Percentiles rank a stretch among this genome's conserved stretches.
Conservation (phyloP, 2,888 invertebrate species). For the Drosophila kokeensis region DNA sequence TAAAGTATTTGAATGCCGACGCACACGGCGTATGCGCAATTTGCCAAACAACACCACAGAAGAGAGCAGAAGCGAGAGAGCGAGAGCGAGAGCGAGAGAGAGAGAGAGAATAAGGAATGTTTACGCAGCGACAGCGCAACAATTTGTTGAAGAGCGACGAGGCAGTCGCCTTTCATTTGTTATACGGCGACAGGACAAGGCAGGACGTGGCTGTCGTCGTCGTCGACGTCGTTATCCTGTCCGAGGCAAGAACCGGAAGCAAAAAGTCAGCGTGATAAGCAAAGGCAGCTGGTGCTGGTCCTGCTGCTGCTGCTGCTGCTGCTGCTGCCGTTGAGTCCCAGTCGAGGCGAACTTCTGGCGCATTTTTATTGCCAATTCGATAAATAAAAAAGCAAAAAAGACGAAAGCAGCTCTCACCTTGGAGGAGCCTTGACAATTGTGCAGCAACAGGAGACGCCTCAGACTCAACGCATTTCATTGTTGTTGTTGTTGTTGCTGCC, state of each 20-base stretch:
- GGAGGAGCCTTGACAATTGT: conserved; percentile 53
- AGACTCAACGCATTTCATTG: conserved; percentile 14
- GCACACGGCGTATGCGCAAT: conserved; percentile 78
- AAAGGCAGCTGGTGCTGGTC: conserved; percentile 24
- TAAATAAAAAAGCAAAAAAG: neutral
- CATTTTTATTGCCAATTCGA: conserved; percentile 61
- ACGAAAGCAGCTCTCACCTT: conserved; percentile 45
- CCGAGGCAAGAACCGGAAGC: conserved; percentile 70
- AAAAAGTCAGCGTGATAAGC: conserved; percentile 78
- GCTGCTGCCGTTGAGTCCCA: conserved; percentile 1
- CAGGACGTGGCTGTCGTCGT: conserved; percentile 16
- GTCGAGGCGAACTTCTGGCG: conserved; percentile 25
- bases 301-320: neutral
- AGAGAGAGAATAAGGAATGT: conserved; percentile 32
- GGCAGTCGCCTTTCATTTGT: conserved; percentile 37
- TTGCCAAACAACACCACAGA: conserved; percentile 14
- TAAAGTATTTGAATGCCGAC: conserved; percentile 27
- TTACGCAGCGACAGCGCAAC: conserved; percentile 73
- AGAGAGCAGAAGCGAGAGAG: conserved; percentile 11
- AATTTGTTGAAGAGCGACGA: conserved; percentile 73
- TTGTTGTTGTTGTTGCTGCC: neutral
- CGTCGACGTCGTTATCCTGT: conserved; percentile 46
- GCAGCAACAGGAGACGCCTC: conserved; percentile 41
- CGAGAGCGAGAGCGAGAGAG: neutral
- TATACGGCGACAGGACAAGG: conserved; percentile 43